Evolutionary conservation across 2,888 invertebrate species (phyloP), one percentile per base, ranked within the genome.

Genomic region (Pterobdella sp.): DNA sequence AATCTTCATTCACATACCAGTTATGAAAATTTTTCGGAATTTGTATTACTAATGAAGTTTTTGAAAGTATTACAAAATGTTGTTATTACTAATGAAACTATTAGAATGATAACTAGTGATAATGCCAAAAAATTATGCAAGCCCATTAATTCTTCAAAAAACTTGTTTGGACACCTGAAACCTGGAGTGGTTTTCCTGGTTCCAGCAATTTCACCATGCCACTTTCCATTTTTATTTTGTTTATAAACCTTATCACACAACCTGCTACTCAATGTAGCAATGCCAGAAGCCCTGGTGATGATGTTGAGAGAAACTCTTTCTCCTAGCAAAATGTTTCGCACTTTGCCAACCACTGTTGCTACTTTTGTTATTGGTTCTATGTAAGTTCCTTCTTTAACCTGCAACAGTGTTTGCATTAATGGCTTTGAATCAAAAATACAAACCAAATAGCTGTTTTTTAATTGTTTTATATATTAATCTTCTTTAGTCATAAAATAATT

Each of bases 181-280:
- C 85, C 85, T 7, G 85, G 85, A 0, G 85, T 85, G 0, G 85
- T 85, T 76, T 85, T 85, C 18, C 85, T 77, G 0, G 85, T 85
- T 3, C 84, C 84, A 4, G 84, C 84, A 4, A 85, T 74, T 72
- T 81, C 79, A 0, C 85, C 85, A 31, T 77, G 78, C 85, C 85
- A 85, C 0, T 77, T 78, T 18, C 74, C 74, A 14, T 37, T 63
- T 63, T 56, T 34, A n/a, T n/a, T n/a, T 7, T 75, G 74, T 32
- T 77, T 74, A 56, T 56, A 56, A 0, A 79, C 80, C 36, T 79
- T 72, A 7, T 78, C 75, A 4, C 75, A 68, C 68, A 83, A 70
- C 49, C 77, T 75, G 3, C 79, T 72, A 7, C 82, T 81, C 37
- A 77, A 75, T 0, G 84, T 82, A 1, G 85, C 84, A 18, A 85